Base-by-base conservation (phyloP, 2,888 invertebrate species). In the Hemaris fuciformis region DNA sequence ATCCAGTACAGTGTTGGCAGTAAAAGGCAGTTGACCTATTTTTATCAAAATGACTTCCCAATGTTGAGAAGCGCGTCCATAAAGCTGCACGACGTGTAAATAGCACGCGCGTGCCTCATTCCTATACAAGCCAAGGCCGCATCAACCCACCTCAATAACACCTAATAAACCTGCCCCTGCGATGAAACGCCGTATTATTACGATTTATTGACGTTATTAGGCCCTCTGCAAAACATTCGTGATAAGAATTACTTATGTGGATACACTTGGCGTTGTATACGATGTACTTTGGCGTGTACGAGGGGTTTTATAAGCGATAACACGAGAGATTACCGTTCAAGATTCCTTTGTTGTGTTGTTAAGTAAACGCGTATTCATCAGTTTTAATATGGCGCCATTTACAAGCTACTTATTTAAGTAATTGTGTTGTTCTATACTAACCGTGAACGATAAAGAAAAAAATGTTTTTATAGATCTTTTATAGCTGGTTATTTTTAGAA, bases 181-280 rank as follows among this genome's bases (percentile, higher is more conserved):
- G 60, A 60, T 60, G 60, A 60, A 60, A 23, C 45, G 48, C 18
- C 41, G 48, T 48, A 41, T 60, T 60, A 60, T 45, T 57, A 45
- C 57, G 57, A 57, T 61, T 61, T 61, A 61, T 61, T 45, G 57
- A 31, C 42, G 61, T 61, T 61, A 61, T 61, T 56, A 57, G 45
- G 27, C 43, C 31, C 57, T 57, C 61, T 27, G 27, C 56, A 38
- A 57, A 57, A 45, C 43, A 57, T 57, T 57, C 42, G 56, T 61
- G 61, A 57, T 61, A 57, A 31, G 61, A 61, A 57, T 61, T 60
- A 57, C 31, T 57, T 45, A 45, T 41, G 43, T 23, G 22, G 31
- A 10, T 18, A 38, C 27, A 38, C 38, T 38, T 38, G n/a, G 38
- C 38, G 38, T 38, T 38, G 38, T 38, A 38, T 38, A 38, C 38